These are phyloP conservation scores for Acanthopagrus latus DNA, from an alignment of 2,797 vertebrate species.

Conservation along the genomic window DNA sequence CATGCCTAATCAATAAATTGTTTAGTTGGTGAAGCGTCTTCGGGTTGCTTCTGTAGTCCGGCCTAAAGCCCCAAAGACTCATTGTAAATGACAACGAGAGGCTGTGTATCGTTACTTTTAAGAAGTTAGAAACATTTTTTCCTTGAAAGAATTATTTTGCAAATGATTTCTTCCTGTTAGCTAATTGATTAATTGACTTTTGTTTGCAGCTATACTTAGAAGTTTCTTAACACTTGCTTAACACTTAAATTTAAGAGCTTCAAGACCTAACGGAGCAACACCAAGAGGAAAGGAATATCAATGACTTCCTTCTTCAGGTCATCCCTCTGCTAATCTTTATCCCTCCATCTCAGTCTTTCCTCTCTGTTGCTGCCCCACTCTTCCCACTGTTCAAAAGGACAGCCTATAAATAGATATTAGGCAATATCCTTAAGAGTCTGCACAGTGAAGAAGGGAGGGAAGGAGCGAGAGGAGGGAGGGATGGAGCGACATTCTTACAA, in stretches of 20 bases:
- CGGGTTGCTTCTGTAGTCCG: too few species aligned
- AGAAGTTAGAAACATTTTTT: too few species aligned
- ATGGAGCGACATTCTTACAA: constrained; percentile 76
- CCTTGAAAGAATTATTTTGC: too few species aligned
- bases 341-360: constrained; percentile 51
- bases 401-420: constrained; percentile 85
- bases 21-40: too few species aligned
- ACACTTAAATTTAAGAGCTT: not conserved
- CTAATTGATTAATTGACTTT: too few species aligned
- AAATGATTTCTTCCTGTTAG: too few species aligned
- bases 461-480: constrained; percentile 31
- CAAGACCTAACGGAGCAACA: constrained; percentile 14
- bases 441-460: constrained; percentile 49
- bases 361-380: constrained; percentile 61
- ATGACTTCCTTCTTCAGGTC: constrained; percentile 37
- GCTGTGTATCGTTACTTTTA: too few species aligned
- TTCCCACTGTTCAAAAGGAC: constrained; percentile 78
- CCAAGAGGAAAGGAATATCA: constrained; percentile 28
- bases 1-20: too few species aligned
- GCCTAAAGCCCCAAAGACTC: too few species aligned
- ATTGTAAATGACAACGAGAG: too few species aligned
- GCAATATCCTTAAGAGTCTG: constrained; percentile 84
- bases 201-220: too few species aligned
- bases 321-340: constrained; percentile 38
- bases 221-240: not conserved